These are phyloP conservation scores for Brachypodius melanocephalos DNA, from an alignment of 2,113 vertebrate species.

Conservation along the genomic window DNA sequence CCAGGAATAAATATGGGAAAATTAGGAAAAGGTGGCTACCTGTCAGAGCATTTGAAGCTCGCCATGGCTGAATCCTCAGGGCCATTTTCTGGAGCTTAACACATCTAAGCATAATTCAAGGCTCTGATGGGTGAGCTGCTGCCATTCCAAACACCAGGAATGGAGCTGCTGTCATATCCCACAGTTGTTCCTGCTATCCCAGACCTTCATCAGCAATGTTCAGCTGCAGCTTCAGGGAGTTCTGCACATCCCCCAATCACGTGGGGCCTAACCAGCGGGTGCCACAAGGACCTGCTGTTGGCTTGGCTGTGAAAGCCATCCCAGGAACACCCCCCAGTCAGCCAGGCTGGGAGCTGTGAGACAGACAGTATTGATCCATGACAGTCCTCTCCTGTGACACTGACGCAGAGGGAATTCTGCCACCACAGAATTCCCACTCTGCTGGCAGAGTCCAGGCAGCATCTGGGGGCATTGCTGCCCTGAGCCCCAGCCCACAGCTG, in stretches of 20 bases:
- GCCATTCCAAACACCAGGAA: neutral
- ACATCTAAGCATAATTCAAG: neutral
- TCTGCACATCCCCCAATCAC: neutral
- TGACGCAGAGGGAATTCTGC: neutral
- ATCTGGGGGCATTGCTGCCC: neutral
- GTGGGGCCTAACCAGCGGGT: neutral
- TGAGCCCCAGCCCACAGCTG: neutral
- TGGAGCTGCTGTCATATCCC: neutral
- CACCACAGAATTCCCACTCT: neutral
- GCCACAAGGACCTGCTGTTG: neutral
- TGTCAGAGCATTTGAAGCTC: neutral
- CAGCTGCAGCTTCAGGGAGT: neutral
- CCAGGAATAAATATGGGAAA: neutral
- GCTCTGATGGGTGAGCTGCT: neutral
- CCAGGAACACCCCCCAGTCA: neutral
- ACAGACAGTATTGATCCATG: neutral
- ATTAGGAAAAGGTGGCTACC: neutral
- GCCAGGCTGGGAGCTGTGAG: neutral
- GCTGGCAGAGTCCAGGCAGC: neutral
- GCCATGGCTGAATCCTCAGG: neutral
- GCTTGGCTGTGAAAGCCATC: neutral
- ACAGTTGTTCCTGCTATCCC: neutral
- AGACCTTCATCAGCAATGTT: neutral
- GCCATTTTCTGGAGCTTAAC: neutral
- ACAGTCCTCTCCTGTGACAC: neutral